Conservation (phyloP, 2,888 invertebrate species). For the Galerucella nymphaeae region DNA sequence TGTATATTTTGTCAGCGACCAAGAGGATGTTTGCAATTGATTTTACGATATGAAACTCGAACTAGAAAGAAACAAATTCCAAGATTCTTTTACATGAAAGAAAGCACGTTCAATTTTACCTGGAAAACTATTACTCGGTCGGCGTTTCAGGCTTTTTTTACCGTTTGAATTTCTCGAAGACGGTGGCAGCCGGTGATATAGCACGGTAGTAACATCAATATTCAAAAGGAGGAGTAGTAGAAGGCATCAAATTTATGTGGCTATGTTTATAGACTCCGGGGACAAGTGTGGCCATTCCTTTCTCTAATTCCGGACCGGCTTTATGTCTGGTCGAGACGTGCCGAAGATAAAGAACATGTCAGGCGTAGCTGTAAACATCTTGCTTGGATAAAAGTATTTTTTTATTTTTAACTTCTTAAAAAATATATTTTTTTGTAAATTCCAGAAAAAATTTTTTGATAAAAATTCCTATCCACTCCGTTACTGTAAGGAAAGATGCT, state of each 20-base stretch:
- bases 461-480: too few species aligned
- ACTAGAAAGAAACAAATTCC: constrained; percentile 19
- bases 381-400: background rate
- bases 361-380: constrained; percentile 35
- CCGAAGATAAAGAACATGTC: constrained; percentile 38
- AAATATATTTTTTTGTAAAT: too few species aligned
- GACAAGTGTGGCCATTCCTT: constrained; percentile 65
- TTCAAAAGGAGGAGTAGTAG: constrained; percentile 62
- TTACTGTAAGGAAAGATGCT: too few species aligned
- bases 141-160: constrained; percentile 36
- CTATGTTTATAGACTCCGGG: constrained; percentile 67
- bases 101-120: constrained; percentile 34
- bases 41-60: constrained; percentile 6
- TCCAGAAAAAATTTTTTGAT: too few species aligned
- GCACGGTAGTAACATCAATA: constrained; percentile 64
- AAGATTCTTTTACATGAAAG: constrained; percentile 28
- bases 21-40: background rate
- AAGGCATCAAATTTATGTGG: constrained; percentile 67
- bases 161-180: constrained; percentile 42
- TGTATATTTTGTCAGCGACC: too few species aligned
- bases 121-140: constrained; percentile 38
- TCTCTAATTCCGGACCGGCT: constrained; percentile 65
- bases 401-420: too few species aligned
- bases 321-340: constrained; percentile 64
- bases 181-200: constrained; percentile 57